phyloP scores from a whole-genome alignment of 2,888 invertebrate species.

The Aproaerema taeniolella region DNA sequence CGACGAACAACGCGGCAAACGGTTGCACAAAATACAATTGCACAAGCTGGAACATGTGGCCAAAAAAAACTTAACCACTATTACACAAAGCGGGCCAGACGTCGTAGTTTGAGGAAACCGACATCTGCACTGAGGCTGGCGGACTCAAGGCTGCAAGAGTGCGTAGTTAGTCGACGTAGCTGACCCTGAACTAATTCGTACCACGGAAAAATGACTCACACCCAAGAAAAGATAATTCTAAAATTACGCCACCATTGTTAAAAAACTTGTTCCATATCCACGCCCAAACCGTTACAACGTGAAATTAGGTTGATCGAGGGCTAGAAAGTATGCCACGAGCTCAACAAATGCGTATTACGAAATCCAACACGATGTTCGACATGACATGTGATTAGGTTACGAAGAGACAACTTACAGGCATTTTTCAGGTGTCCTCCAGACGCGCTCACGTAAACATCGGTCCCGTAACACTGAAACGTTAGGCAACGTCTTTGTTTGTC shows the following conservation, averaged over 20 bases:
- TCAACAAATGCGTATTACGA: constrained; percentile 18
- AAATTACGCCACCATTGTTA: background rate
- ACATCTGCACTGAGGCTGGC: no score
- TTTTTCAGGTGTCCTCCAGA: constrained; percentile 37
- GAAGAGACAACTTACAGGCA: constrained; percentile 56
- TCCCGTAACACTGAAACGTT: constrained; percentile 32
- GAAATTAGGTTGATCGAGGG: no score
- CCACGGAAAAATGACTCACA: constrained; percentile 30
- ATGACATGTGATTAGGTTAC: constrained; percentile 17
- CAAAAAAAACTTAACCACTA: no score
- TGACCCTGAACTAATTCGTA: constrained; percentile 22
- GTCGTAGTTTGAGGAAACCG: no score
- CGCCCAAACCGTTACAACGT: no score
- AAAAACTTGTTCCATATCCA: no score
- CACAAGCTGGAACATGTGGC: no score
- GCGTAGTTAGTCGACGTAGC: constrained; percentile 4
- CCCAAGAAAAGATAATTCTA: constrained; percentile 11
- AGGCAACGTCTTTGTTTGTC: constrained; percentile 46
- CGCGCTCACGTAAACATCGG: constrained; percentile 36
- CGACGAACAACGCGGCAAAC: no score
- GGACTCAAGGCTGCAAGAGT: background rate
- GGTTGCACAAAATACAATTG: no score
- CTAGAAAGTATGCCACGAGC: constrained; percentile 3
- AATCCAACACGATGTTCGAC: constrained; percentile 17
- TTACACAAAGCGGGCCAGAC: no score